Conservation (phyloP, 1,140 invertebrate species). For the Drosophila busckii region DNA sequence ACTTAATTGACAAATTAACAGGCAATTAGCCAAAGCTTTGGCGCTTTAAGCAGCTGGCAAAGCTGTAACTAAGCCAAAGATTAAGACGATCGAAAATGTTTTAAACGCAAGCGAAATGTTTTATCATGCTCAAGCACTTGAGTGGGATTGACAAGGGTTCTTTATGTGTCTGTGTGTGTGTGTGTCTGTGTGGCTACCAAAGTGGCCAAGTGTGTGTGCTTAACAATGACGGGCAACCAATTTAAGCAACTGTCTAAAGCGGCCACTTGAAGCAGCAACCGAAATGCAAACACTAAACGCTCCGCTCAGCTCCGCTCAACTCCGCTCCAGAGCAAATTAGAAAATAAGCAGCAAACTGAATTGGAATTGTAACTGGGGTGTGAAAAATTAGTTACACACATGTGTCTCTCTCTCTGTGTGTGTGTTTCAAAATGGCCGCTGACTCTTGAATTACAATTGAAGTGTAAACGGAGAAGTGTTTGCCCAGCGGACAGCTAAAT, state of each 20-base stretch:
- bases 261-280: slow-evolving; percentile 41
- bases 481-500: too few relatives aligned
- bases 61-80: too few relatives aligned
- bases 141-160: slow-evolving; percentile 2
- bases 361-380: slow-evolving; percentile 12
- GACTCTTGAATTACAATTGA: slow-evolving; percentile 60
- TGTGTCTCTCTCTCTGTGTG: slow-evolving; percentile 32
- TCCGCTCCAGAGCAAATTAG: slow-evolving; percentile 39
- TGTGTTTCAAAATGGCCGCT: slow-evolving; percentile 55
- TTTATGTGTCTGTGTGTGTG: slow-evolving; percentile 7
- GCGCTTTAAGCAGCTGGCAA: too few relatives aligned
- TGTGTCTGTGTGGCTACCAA: slow-evolving; percentile 43
- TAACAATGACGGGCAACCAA: slow-evolving; percentile 65
- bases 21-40: slow-evolving; percentile 32
- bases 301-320: slow-evolving; percentile 8
- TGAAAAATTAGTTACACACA: slow-evolving; percentile 45
- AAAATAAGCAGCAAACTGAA: slow-evolving; percentile 52
- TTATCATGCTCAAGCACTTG: slow-evolving; percentile 58
- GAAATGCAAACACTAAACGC: slow-evolving; percentile 48
- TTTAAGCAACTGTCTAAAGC: slow-evolving; percentile 47
- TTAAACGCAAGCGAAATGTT: slow-evolving; percentile 50
- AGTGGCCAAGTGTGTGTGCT: slow-evolving; percentile 52
- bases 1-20: slow-evolving; percentile 27
- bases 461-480: slow-evolving; percentile 61
- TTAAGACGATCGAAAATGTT: neutral